phyloP scores from a whole-genome alignment of 2,888 invertebrate genomes.

The Philhelius pedissequus region DNA sequence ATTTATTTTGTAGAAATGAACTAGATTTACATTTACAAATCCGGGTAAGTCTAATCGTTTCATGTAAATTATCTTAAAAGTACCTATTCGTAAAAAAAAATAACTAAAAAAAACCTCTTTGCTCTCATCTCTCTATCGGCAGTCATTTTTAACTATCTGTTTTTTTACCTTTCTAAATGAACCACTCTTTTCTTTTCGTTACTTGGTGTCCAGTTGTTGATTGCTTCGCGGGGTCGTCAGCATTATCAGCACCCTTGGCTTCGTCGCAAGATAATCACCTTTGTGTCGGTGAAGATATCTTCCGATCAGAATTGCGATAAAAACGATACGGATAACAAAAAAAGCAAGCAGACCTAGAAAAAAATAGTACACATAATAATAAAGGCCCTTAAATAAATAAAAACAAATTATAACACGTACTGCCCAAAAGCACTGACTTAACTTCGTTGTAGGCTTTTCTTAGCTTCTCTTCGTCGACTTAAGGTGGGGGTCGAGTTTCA shows the following conservation, averaged over 20 bases:
- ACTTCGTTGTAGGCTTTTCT: conserved; percentile 89
- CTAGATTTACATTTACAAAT: too few relatives aligned
- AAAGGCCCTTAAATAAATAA: background rate
- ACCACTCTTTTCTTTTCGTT: conserved; percentile 95
- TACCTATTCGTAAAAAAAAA: conserved; percentile 66
- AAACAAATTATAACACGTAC: conserved; percentile 79
- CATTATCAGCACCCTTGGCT: conserved; percentile 95
- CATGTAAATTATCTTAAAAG: conserved; percentile 65
- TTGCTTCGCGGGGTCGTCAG: conserved; percentile 95
- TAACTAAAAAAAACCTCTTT: conserved; percentile 57
- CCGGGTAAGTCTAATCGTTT: conserved; percentile 15
- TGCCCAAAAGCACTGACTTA: conserved; percentile 91
- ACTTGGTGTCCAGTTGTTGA: conserved; percentile 95
- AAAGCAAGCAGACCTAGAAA: conserved; percentile 87
- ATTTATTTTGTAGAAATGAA: too few relatives aligned
- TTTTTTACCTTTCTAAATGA: conserved; percentile 83
- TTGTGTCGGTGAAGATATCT: conserved; percentile 93
- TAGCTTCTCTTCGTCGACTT: conserved; percentile 87
- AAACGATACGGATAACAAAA: conserved; percentile 87
- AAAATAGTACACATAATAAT: conserved; percentile 68
- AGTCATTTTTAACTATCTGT: background rate
- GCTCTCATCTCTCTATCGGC: conserved; percentile 8
- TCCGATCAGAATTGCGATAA: conserved; percentile 90
- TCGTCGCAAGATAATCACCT: conserved; percentile 98
- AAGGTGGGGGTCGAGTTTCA: conserved; percentile 93